Conservation (phyloP, 1,140 invertebrate species). For the Probaryconus sp. region DNA sequence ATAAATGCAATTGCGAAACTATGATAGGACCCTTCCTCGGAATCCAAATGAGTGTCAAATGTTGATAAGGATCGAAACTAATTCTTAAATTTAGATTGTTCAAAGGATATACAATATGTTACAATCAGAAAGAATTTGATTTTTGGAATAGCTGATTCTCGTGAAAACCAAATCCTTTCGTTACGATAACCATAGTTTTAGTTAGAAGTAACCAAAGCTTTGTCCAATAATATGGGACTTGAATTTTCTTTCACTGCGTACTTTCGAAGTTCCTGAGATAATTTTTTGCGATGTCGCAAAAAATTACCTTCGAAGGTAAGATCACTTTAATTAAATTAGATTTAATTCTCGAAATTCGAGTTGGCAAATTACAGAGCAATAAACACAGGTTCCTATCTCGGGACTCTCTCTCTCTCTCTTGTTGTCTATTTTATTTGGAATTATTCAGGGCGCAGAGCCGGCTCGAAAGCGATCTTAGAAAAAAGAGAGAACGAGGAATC, state of each 20-base stretch:
- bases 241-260: no score
- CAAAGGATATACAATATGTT: no score
- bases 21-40: constrained; percentile 28
- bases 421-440: constrained; percentile 38
- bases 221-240: no score
- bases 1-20: constrained; percentile 58
- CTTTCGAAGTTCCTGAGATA: no score
- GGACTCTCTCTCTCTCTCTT: constrained; percentile 65
- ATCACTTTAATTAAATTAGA: no score
- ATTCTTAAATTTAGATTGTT: no score
- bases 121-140: no score
- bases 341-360: constrained; percentile 26
- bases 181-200: no score
- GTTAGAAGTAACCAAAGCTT: no score
- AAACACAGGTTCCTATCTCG: constrained; percentile 57
- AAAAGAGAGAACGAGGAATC: constrained; percentile 55
- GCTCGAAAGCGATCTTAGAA: constrained; percentile 34
- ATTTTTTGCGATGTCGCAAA: constrained; percentile 4
- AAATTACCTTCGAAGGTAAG: background rate
- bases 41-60: constrained; percentile 43
- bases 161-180: no score
- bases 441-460: constrained; percentile 17
- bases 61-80: no score
- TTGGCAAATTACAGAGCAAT: constrained; percentile 33
- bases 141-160: no score